A percentile compares a stretch with the other conserved stretches of the same genome.
These are phyloP conservation scores for Orchesella cincta DNA, from an alignment of 1,140 invertebrate species.

Conservation along the genomic window DNA sequence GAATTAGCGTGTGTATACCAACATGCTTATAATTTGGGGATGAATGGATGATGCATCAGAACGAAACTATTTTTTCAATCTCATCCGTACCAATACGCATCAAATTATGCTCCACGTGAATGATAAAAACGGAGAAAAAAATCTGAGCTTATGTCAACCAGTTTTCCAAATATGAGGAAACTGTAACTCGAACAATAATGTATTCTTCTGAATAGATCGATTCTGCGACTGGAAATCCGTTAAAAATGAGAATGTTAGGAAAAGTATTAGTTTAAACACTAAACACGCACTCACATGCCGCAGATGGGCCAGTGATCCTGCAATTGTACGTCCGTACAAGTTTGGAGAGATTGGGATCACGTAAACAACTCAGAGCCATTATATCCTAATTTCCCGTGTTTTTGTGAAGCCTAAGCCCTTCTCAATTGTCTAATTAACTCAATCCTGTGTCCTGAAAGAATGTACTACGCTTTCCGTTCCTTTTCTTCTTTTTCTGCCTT, in stretches of 20 bases:
- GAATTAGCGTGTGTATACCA: too few species aligned
- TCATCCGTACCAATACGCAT: background rate
- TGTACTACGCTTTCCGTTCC: background rate
- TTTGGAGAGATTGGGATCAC: background rate
- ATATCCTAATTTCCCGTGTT: conserved; percentile 10
- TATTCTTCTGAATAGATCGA: background rate
- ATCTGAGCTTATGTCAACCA: background rate
- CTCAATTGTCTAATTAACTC: conserved; percentile 46
- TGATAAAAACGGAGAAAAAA: background rate
- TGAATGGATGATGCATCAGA: background rate
- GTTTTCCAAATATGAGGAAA: conserved; percentile 39
- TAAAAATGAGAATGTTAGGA: background rate
- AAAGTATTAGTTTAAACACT: background rate
- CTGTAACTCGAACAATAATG: too few species aligned
- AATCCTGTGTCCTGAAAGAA: background rate
- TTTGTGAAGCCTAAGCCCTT: conserved; percentile 23
- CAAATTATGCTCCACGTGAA: background rate
- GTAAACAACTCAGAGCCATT: conserved; percentile 24
- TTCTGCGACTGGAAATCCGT: background rate
- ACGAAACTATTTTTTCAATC: background rate
- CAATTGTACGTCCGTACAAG: background rate
- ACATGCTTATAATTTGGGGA: background rate
- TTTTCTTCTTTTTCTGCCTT: background rate
- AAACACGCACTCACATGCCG: too few species aligned
- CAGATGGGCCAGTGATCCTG: too few species aligned